Base-by-base conservation (phyloP, 1,140 invertebrate genomes). In the Listronotus bonariensis region DNA sequence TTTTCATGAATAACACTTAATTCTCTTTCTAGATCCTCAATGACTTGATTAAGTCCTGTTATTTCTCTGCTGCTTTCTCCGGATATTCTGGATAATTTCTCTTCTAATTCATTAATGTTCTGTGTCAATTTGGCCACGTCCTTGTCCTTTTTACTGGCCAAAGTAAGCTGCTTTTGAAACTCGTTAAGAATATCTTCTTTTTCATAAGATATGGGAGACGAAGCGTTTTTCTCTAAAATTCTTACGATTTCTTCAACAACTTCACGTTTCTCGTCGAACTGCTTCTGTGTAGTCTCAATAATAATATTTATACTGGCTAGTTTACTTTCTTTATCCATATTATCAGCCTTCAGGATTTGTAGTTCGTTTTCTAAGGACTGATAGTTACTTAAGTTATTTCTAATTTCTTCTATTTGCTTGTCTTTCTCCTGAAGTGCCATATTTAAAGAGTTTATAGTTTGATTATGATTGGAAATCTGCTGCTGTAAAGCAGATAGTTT, bases 1-100 rank as follows among this genome's bases (percentile, higher is more conserved):
- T 81, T 83, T 76, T 83, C 82, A 63, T 79, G 81, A 26, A 71
- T 76, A 31, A 80, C 26, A 8, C 34, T 38, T 10, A 73, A 26
- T 56, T 69, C 69, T 38, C 20, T 66, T 41, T 72, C 66, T 18
- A 65, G 56, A 32, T 68, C 69, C 43, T 61, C 63, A 32, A 71
- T 56, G 40, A 67, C 38, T 43, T 66, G 52, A 48, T 65, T 65
- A 2, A 69, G 54, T n/a, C 63, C 53, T 6, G 53, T 62, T 6
- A 69, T 57, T 58, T 66, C 52, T 9, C 63, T 38, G n/a, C 45
- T 53, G 11, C 65, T 69, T 55, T 59, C 67, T 31, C 48, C 49
- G n/a, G 41, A 14, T 0, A 51, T 6, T 42, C 51, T 14, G 15
- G 43, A 40, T 20, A 65, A 15, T 26, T 66, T 65, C 18, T 45